phyloP scores from a whole-genome alignment of 1,140 invertebrate genomes.

The Eciton burchellii region DNA sequence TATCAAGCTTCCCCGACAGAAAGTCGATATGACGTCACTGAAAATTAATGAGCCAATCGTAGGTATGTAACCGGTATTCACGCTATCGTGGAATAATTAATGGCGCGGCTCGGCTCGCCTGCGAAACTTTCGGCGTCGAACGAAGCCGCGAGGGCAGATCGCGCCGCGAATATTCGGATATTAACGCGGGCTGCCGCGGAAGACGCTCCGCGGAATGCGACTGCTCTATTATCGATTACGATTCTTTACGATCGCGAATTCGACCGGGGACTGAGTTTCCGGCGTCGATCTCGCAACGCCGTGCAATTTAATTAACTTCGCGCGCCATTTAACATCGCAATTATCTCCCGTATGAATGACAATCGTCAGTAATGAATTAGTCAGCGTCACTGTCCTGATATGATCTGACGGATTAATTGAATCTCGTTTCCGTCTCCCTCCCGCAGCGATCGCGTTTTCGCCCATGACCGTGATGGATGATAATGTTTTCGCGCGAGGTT shows the following conservation, averaged over 20 bases:
- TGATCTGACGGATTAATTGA: constrained; percentile 48
- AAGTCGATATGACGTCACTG: constrained; percentile 72
- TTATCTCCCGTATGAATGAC: constrained; percentile 28
- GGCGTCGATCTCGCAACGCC: background rate
- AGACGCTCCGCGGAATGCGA: background rate
- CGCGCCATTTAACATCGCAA: constrained; percentile 18
- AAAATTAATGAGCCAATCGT: constrained; percentile 75
- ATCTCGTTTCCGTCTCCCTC: constrained; percentile 34
- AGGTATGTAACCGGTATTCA: constrained; percentile 65
- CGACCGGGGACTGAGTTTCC: background rate
- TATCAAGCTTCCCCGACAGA: constrained; percentile 66
- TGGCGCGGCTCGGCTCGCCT: constrained; percentile 32
- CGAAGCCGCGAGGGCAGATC: constrained; percentile 35
- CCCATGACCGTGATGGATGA: no score
- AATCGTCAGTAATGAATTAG: constrained; percentile 48
- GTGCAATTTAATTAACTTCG: constrained; percentile 13
- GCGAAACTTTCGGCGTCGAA: constrained; percentile 48
- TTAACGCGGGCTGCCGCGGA: background rate
- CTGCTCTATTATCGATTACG: background rate
- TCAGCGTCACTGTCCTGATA: constrained; percentile 38
- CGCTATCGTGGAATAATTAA: constrained; percentile 69
- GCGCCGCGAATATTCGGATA: constrained; percentile 21
- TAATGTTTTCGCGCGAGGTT: no score
- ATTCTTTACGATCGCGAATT: background rate
- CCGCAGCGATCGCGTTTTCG: no score